A percentile compares a stretch with the other conserved stretches of the same genome.
Evolutionary conservation across 1,140 invertebrate species (phyloP).

Genomic region (Plectus sambesii): DNA sequence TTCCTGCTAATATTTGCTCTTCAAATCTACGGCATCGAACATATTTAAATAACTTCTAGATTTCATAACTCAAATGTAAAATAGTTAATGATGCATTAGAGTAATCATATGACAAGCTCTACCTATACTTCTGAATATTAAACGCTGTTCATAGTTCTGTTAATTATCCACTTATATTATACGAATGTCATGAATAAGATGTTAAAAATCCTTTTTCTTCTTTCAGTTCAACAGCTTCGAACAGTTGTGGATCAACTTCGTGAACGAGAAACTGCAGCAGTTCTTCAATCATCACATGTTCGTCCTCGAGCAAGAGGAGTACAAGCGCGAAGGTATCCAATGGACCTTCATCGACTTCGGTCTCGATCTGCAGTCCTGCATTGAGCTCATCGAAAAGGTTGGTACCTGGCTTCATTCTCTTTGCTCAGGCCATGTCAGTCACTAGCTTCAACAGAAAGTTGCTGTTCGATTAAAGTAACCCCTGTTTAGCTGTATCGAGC

Average conservation of each 20-base stretch:
- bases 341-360: slow-evolving; percentile 99
- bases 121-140: too few species aligned
- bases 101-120: too few species aligned
- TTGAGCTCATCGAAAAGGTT: slow-evolving; percentile 99
- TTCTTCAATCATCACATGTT: slow-evolving; percentile 99
- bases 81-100: background rate
- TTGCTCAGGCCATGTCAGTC: background rate
- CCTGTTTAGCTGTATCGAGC: too few species aligned
- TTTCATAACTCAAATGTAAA: too few species aligned
- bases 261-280: slow-evolving; percentile 99
- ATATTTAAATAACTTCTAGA: too few species aligned
- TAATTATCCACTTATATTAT: too few species aligned
- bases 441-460: slow-evolving; percentile 1
- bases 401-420: too few species aligned
- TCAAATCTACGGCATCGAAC: too few species aligned
- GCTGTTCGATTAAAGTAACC: background rate
- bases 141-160: too few species aligned
- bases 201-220: slow-evolving; percentile 46
- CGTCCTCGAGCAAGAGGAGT: slow-evolving; percentile 97
- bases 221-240: slow-evolving; percentile 95
- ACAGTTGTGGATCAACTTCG: slow-evolving; percentile 99
- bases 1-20: too few species aligned
- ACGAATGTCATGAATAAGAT: too few species aligned
- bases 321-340: slow-evolving; percentile 90
- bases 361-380: slow-evolving; percentile 94